phyloP scores from a whole-genome alignment of 2,888 invertebrate genomes.

The Conops quadrifasciatus region DNA sequence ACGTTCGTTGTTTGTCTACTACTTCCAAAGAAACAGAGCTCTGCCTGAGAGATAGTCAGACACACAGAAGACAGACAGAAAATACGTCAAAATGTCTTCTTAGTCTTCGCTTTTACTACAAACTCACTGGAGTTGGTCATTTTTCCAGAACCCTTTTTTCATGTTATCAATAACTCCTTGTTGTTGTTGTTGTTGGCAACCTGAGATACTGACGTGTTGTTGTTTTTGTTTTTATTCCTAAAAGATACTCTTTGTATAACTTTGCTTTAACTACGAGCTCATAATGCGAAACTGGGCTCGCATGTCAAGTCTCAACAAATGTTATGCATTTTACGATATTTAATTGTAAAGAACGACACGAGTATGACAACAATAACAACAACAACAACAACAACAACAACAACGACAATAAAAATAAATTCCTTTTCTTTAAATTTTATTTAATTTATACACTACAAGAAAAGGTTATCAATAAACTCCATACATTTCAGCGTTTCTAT shows the following conservation, averaged over 20 bases:
- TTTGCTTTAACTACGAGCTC: neutral
- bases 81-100: conserved; percentile 24
- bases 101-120: neutral
- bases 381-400: conserved; percentile 14
- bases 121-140: conserved; percentile 9
- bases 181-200: neutral
- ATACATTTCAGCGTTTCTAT: too few relatives aligned
- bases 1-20: neutral
- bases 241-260: neutral
- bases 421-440: neutral
- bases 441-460: neutral
- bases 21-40: conserved; percentile 11
- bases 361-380: neutral
- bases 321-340: neutral
- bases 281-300: neutral
- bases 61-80: neutral
- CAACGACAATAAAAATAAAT: neutral
- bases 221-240: neutral
- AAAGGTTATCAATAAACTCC: too few relatives aligned
- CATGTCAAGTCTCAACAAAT: conserved; percentile 28
- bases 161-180: neutral
- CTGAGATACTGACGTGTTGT: neutral
- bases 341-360: conserved; percentile 4
- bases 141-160: conserved; percentile 6
- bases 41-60: neutral